These are phyloP conservation scores for Drosophila elegans DNA, from an alignment of 1,140 invertebrate genomes.

Conservation along the genomic window DNA sequence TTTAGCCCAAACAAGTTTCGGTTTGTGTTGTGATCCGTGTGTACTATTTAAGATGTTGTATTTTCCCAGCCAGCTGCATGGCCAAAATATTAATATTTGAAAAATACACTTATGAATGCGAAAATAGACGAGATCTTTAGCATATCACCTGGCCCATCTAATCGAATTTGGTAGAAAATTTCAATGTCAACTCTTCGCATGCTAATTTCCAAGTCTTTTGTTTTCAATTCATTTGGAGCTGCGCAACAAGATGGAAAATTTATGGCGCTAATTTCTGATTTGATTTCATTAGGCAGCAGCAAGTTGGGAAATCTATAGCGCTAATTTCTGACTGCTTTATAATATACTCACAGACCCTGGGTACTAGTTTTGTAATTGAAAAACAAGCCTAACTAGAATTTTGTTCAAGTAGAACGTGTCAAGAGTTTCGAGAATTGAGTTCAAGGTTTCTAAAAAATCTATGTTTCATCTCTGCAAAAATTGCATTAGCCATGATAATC, in stretches of 20 bases:
- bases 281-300: constrained; percentile 3
- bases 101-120: constrained; percentile 36
- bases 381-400: constrained; percentile 57
- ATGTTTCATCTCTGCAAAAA: constrained; percentile 22
- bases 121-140: constrained; percentile 32
- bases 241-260: constrained; percentile 26
- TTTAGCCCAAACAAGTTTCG: constrained; percentile 63
- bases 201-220: constrained; percentile 36
- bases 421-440: constrained; percentile 54
- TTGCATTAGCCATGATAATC: constrained; percentile 19
- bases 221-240: constrained; percentile 22
- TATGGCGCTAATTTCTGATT: constrained; percentile 18
- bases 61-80: constrained; percentile 10
- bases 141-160: constrained; percentile 45
- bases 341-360: background rate
- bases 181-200: constrained; percentile 35
- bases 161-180: constrained; percentile 20
- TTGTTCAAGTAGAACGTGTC: constrained; percentile 61
- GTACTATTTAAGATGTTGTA: constrained; percentile 61
- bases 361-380: constrained; percentile 25
- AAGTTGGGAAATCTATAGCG: background rate
- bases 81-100: constrained; percentile 58
- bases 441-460: constrained; percentile 40
- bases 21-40: constrained; percentile 56
- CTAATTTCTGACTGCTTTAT: constrained; percentile 1